Evolutionary conservation across 1,140 invertebrate species (phyloP), one percentile per base, ranked within the genome.

Genomic region (Camponotus pennsylvanicus): DNA sequence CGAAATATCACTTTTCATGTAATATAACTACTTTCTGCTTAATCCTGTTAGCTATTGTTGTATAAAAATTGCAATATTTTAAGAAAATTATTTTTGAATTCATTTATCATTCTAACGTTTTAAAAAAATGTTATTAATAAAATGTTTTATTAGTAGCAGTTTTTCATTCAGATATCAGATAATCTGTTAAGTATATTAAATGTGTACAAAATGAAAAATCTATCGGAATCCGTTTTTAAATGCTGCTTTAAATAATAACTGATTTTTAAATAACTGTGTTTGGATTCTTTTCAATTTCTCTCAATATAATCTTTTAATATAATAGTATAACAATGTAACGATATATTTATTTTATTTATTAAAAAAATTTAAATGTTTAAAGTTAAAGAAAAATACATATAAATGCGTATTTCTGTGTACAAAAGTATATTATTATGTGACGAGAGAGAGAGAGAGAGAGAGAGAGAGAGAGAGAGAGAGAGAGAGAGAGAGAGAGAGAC

Each of bases 211-310:
- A 66, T 77, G 6, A 34, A 45, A 1, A 78, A 15, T 27, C 13
- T 45, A 3, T 64, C 21, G 27, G 5, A 2, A 55, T 13, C 13
- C 3, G 7, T 69, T 79, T 52, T 27, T 70, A 21, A 45, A 61
- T 9, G 11, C 21, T 52, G 4, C 32, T 15, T 55, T 67, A 27
- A 27, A 27, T 27, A 27, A 27, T 27, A 27, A 27, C 1, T 27
- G 27, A 27, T 27, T 3, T 40, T 32, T 40, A 18, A 80, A 73
- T 82, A 82, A 73, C 79, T 71, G 78, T 82, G 79, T 59, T 59
- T 71, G 3, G 5, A 13, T 37, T 32, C 5, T 37, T 61, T 34
- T 37, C 15, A 40, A n/a, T 82, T 40, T 34, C 45, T 45, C 34
- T 59, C 71, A 6, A 71, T 18, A 32, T 71, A 5, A 71, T 59